Conservation (phyloP, 2,888 invertebrate species). For the Bruchidius siliquastri region DNA sequence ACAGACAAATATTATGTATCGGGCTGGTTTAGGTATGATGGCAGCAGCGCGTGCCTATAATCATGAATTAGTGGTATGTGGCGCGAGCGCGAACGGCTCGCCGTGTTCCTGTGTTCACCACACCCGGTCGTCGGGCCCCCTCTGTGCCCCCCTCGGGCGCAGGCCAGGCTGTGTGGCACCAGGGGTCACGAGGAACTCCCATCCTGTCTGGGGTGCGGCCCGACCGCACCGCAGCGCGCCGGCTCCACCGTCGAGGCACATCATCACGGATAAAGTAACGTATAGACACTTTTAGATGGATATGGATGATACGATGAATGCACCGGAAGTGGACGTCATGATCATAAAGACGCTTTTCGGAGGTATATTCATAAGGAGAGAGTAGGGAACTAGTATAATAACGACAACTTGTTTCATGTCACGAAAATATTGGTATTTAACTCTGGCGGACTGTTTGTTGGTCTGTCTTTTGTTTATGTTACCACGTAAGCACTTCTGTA, state of each 20-base stretch:
- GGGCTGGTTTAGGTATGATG: background rate
- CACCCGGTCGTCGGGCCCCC: conserved; percentile 30
- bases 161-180: conserved; percentile 27
- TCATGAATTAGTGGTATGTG: conserved; percentile 32
- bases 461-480: too few species aligned
- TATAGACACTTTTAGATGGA: background rate
- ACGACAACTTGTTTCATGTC: too few species aligned
- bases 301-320: background rate
- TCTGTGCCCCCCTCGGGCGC: background rate
- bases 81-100: conserved; percentile 14
- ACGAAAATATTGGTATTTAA: too few species aligned
- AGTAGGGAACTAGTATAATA: too few species aligned
- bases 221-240: conserved; percentile 16
- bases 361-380: too few species aligned
- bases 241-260: conserved; percentile 10
- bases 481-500: too few species aligned
- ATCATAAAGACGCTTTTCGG: too few species aligned
- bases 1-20: background rate
- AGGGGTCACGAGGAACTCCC: conserved; percentile 45
- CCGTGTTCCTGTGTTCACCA: conserved; percentile 38
- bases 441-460: too few species aligned
- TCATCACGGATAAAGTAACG: background rate
- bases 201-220: conserved; percentile 46
- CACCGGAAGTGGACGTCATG: background rate
- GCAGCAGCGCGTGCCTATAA: conserved; percentile 22